Percentiles rank a stretch among this genome's conserved stretches.
Conservation (phyloP, 1,140 invertebrate species). For the Drosophila mojavensis region DNA sequence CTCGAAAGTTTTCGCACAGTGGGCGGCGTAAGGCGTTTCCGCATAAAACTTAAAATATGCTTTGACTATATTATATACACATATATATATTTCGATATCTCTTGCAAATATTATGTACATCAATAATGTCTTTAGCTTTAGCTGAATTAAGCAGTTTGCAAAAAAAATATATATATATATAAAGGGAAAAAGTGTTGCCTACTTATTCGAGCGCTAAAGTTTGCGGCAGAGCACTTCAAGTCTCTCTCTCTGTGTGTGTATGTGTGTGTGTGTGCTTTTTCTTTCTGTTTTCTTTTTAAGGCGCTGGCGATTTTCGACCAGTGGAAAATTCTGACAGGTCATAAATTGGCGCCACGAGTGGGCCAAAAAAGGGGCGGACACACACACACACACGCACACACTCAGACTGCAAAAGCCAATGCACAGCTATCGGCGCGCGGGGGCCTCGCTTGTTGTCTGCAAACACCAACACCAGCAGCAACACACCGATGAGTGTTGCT, state of each 20-base stretch:
- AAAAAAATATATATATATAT: no score
- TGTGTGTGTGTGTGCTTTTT: not conserved
- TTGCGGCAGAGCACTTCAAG: slow-evolving; percentile 39
- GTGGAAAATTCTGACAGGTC: slow-evolving; percentile 70
- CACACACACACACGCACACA: not conserved
- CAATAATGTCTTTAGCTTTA: not conserved
- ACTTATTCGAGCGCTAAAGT: slow-evolving; percentile 39
- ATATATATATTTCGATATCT: no score
- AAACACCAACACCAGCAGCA: slow-evolving; percentile 32
- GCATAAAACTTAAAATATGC: no score
- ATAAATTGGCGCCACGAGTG: slow-evolving; percentile 69
- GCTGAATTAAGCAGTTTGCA: no score
- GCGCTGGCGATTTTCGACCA: slow-evolving; percentile 26
- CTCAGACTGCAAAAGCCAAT: not conserved
- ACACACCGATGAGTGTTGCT: slow-evolving; percentile 13
- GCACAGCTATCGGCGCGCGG: not conserved
- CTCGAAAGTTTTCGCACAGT: no score
- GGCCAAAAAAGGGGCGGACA: not conserved
- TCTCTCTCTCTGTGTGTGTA: not conserved
- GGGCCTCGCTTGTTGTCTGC: slow-evolving; percentile 18
- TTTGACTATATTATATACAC: no score
- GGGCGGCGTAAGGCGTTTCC: no score
- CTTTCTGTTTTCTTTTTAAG: slow-evolving; percentile 6
- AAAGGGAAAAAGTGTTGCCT: slow-evolving; percentile 55
- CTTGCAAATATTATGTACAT: no score